A percentile compares a stretch with the other conserved stretches of the same genome.
These are phyloP conservation scores for Pocillopora damicornis DNA, from an alignment of 64 coral and sea anemone genomes.

Conservation along the genomic window DNA sequence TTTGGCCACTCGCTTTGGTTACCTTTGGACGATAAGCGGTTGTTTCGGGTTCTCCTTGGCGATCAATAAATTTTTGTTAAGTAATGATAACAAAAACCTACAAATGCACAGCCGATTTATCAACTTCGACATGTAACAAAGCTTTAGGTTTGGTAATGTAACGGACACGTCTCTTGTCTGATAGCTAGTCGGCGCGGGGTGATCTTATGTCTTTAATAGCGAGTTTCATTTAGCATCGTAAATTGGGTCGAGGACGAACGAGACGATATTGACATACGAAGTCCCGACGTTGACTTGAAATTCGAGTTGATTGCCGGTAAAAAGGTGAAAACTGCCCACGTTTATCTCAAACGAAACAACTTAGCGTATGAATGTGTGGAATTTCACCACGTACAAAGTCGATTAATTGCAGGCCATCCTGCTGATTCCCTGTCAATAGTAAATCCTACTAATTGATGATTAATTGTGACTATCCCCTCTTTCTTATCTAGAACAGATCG, in stretches of 20 bases:
- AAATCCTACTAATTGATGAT: slow-evolving; percentile 48
- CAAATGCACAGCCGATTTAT: too few relatives aligned
- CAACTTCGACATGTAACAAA: neutral
- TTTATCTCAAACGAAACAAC: slow-evolving; percentile 52
- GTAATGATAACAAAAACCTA: neutral
- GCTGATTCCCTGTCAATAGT: slow-evolving; percentile 31
- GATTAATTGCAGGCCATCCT: slow-evolving; percentile 20
- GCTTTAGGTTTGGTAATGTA: neutral
- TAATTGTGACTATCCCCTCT: slow-evolving; percentile 14
- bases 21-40: neutral
- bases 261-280: neutral
- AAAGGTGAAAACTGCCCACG: slow-evolving; percentile 43
- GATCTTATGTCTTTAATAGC: neutral
- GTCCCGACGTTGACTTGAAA: neutral
- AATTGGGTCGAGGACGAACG: neutral
- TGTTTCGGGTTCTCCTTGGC: neutral
- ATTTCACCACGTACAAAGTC: slow-evolving; percentile 1
- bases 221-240: neutral
- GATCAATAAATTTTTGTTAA: neutral
- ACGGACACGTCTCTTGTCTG: neutral
- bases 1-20: neutral
- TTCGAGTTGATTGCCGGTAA: slow-evolving; percentile 36
- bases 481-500: slow-evolving; percentile 44
- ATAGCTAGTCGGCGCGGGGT: neutral
- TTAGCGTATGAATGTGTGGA: slow-evolving; percentile 11